Evolutionary conservation across 2,113 vertebrate genomes (phyloP), one percentile per base, ranked within the genome.

Genomic region (Lethenteron camtschaticum): DNA sequence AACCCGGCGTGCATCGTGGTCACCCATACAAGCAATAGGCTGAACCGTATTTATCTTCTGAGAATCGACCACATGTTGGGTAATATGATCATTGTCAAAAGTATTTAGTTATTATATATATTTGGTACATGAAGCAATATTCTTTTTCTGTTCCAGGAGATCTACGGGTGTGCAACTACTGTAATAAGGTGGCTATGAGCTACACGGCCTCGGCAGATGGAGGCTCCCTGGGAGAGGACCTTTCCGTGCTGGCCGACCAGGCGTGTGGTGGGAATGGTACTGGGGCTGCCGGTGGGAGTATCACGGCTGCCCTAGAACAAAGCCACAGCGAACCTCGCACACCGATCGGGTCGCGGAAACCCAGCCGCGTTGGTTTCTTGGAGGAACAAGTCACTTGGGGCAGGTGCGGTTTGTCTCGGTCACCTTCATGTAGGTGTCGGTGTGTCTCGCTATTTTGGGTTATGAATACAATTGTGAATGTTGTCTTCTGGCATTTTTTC

Each of bases 351-450:
- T 90, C 88, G 57, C 85, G 94, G 18, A 96, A 94, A 79, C 81
- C 87, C 71, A 97, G 88, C 79, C 86, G 90, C 71, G 96, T 96
- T 79, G 95, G 94, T 76, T 99, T 99, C 75, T 81, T 99, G 60
- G 94, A 97, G 78, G 90, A 96, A 76, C 89, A 96, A 76, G 79
- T 89, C 56, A 83, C 88, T 68, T 96, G 94, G 94, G 90, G 96
- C 77, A 96, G 94, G 94, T 99, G 81, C 24, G 57, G 24, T 55
- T 69, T 14, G 12, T 59, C 56, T 56, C 7, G 12, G 20, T 7
- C 41, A 20, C 66, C 72, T 75, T 72, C 73, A 16, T 55, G 55
- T 14, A 41, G 24, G 14, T 72, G 8, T 72, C 12, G 63, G 55
- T 24, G 71, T 57, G 11, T 57, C 24, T 60, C 13, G 10, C 14